Base-by-base conservation (phyloP, 2,888 invertebrate genomes). In the Cyaniris semiargus region DNA sequence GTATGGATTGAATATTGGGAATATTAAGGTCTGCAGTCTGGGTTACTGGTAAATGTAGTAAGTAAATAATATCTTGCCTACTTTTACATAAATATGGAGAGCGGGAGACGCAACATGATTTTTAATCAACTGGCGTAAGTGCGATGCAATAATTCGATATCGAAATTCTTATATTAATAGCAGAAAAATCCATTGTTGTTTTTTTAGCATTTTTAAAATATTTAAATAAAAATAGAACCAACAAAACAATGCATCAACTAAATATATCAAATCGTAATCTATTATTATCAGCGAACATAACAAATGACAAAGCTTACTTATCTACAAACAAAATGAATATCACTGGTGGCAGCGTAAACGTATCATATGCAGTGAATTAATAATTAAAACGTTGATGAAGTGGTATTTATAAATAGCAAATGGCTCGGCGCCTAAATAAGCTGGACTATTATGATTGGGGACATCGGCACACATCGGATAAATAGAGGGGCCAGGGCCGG, bases 371-470 rank as follows among this genome's bases (percentile, higher is more conserved):
- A 38, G 71, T 71, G n/a, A 71, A 71, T 38, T 71, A 21, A 71
- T 71, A 71, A 71, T 71, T 71, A 71, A 71, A 71, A 34, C 34
- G 38, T 38, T 71, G 34, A 71, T 71, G 38, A n/a, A 71, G 71
- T 74, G 74, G 74, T 72, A 48, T 48, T 72, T 74, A 74, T 74
- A 74, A 74, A 53, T 74, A 48, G 48, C 74, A 27, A 53, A 74
- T 53, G 74, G 21, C 74, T 15, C 21, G 71, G 74, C 74, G 74
- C 48, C 74, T 74, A 53, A 74, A 53, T 27, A 74, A 74, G 44
- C 48, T 21, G 38, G 38, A 21, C 44, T 71, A 53, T 48, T 48
- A 48, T 48, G 74, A 53, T 38, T 72, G 53, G 53, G 44, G 23
- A 23, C 48, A 53, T 72, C 21, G 48, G 53, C 27, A 23, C 15